Evolutionary conservation across 2,797 vertebrate species (phyloP).

Genomic region (Oreochromis mossambicus): DNA sequence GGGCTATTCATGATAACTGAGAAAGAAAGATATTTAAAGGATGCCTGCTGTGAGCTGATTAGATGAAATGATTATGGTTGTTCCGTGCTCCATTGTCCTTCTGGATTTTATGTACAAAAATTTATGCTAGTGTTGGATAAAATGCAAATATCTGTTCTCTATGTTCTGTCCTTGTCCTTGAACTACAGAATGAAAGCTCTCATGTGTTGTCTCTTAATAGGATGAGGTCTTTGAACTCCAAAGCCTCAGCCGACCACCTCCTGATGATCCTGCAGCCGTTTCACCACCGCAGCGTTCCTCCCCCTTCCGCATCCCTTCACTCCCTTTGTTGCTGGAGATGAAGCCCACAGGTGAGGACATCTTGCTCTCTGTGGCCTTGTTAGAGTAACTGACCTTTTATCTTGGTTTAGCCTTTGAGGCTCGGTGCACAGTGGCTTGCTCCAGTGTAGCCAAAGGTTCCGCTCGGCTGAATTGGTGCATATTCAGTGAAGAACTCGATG

Average conservation of each 20-base stretch:
- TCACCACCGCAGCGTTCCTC: constrained; percentile 8
- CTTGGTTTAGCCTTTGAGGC: constrained; percentile 18
- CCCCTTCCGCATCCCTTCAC: constrained; percentile 2
- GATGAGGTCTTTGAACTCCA: constrained; percentile 35
- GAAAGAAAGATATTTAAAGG: not conserved
- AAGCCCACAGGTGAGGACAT: constrained; percentile 64
- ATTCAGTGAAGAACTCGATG: not conserved
- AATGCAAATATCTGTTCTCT: not conserved
- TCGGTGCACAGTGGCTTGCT: not conserved
- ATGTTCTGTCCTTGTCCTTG: not conserved
- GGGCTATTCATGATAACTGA: not conserved
- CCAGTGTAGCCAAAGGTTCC: not conserved
- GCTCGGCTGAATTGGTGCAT: not conserved
- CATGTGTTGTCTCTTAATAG: constrained; percentile 48
- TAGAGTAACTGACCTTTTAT: constrained; percentile 33
- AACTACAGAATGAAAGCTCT: not conserved
- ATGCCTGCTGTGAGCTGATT: not conserved
- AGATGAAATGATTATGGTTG: not conserved
- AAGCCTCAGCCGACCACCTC: constrained; percentile 16
- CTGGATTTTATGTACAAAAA: not conserved
- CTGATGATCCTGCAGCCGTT: constrained; percentile 29
- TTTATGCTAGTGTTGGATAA: not conserved
- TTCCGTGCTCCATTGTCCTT: not conserved
- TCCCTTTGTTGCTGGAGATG: constrained; percentile 50
- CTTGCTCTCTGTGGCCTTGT: not conserved